Base-by-base conservation (phyloP, 92 coral and sea anemone species). In the Epizoanthus ramosus region DNA sequence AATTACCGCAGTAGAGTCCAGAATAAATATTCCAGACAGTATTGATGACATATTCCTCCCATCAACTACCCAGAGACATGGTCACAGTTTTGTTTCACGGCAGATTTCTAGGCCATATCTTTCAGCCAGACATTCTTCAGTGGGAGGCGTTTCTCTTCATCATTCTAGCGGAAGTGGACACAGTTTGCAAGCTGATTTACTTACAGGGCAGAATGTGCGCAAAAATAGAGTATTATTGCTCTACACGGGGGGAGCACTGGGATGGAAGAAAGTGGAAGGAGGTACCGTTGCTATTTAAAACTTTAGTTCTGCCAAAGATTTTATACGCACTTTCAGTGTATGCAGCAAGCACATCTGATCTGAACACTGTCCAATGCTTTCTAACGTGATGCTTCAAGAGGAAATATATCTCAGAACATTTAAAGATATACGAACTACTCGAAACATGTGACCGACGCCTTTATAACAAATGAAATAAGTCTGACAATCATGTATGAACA, bases 231-330 rank as follows among this genome's bases (percentile, higher is more conserved):
- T 94, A 9, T 50, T 89, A 59, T 75, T 94, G 12, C 79, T 92
- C 76, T 92, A 94, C 57, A 89, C 98, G 52, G 98, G 98, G 12
- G 95, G 98, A 64, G 97, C 97, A 1, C 73, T 91, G 81, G 97
- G 97, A 33, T 93, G 97, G 97, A 93, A 89, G 79, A 73, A 88
- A 10, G 84, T 87, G 31, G 89, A 88, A 2, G 91, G 90, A 80
- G 97, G 97, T 93, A 54, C 14, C n/a, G n/a, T n/a, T n/a, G n/a
- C n/a, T n/a, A n/a, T n/a, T n/a, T n/a, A n/a, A 4, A 4, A 35
- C 2, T 35, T 2, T 35, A 35, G 2, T 2, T 2, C 39, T 35
- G 4, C 2, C 4, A 2, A 35, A 2, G 2, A 4, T 35, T 35
- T 35, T 35, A 35, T 2, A 4, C 2, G 4, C 2, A 35, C 4